Conservation (phyloP, 2,888 invertebrate species). For the Myopa testacea region DNA sequence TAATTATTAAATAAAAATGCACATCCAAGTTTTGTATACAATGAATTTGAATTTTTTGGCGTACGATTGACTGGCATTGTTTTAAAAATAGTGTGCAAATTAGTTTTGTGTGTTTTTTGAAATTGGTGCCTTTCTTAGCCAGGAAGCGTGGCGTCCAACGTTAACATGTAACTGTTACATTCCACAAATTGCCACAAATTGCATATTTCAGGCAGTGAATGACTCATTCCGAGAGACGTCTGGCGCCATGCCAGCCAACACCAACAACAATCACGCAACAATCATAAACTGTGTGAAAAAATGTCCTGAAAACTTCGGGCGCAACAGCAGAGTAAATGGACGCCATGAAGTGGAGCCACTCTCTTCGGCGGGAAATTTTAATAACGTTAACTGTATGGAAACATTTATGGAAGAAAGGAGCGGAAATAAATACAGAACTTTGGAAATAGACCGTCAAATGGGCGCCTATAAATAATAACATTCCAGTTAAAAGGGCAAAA, state of each 20-base stretch:
- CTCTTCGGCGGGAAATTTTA: not conserved
- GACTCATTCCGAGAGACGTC: not conserved
- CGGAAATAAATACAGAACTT: not conserved
- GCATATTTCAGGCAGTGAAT: not conserved
- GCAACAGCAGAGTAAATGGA: not conserved
- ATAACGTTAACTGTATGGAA: constrained; percentile 13
- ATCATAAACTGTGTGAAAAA: not conserved
- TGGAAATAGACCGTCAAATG: constrained; percentile 7
- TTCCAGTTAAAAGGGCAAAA: not conserved
- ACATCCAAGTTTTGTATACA: too few relatives aligned
- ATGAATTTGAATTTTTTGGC: too few relatives aligned
- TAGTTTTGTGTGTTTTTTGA: not conserved
- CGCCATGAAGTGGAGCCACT: not conserved
- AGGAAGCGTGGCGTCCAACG: not conserved
- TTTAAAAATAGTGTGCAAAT: not conserved
- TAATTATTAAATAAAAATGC: too few relatives aligned
- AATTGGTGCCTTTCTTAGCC: not conserved
- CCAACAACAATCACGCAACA: not conserved
- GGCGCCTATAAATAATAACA: not conserved
- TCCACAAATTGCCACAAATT: not conserved
- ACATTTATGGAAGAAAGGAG: not conserved
- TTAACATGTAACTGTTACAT: not conserved
- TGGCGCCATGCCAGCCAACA: not conserved
- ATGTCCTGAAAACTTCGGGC: not conserved
- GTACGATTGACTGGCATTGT: too few relatives aligned